Base-by-base conservation (phyloP, 2,888 invertebrate species). In the Quadroppia sp. region DNA sequence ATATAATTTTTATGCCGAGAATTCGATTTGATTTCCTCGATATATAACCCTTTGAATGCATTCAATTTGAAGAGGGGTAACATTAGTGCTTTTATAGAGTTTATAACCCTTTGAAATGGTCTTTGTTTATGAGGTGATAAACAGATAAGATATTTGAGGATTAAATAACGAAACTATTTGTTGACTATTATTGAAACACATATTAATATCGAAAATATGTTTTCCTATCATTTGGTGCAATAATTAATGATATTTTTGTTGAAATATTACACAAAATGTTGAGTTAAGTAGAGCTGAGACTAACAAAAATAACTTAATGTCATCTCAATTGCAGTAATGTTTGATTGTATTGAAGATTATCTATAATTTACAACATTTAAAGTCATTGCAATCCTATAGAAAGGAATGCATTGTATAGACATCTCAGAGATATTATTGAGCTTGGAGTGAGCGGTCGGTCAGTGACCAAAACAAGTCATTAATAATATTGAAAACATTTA, bases 401-500 rank as follows among this genome's bases (percentile, higher is more conserved):
- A n/a, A n/a, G n/a, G n/a, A n/a, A n/a, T n/a, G n/a, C 53, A 53
- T 53, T 53, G 6, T 50, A 53, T 53, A 53, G 53, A 53, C 53
- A 53, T 53, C 6, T 53, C 53, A 25, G 17, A 61, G 61, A 30
- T 61, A n/a, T 32, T 61, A 36, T 61, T 30, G 30, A 30, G 9
- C 30, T n/a, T 32, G 20, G 25, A 61, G 13, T 61, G 61, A 61
- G n/a, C 67, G 40, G 67, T 67, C 67, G 40, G 67, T 67, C 67
- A 67, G 67, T 67, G 67, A 67, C 67, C 67, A 67, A 67, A 67
- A 67, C 67, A 67, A 67, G 67, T 15, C 40, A 67, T 67, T 67
- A 67, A 67, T 67, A 67, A 67, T 40, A 67, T 40, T 32, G 23
- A 67, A 40, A 42, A 23, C 40, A 64, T 67, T 67, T 40, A 67